Percentiles rank a stretch among this genome's conserved stretches.
Evolutionary conservation across 2,888 invertebrate genomes (phyloP).

Genomic region (Anodontia alba): DNA sequence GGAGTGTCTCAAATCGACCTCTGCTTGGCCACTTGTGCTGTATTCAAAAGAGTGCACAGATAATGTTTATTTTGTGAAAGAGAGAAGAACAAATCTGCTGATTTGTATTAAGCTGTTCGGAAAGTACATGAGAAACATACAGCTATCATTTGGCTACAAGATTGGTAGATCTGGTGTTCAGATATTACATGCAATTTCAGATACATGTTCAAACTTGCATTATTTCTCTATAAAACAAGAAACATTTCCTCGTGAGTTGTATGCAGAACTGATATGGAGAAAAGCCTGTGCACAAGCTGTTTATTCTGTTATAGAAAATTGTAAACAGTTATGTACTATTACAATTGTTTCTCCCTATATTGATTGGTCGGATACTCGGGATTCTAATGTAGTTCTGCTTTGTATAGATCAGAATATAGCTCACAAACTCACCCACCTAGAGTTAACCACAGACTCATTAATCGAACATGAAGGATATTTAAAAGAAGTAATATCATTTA

Average conservation of each 20-base stretch:
- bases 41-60: slow-evolving; percentile 64
- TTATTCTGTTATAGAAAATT: slow-evolving; percentile 51
- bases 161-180: slow-evolving; percentile 61
- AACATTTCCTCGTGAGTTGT: slow-evolving; percentile 26
- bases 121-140: slow-evolving; percentile 60
- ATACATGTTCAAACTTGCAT: slow-evolving; percentile 57
- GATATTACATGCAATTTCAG: slow-evolving; percentile 63
- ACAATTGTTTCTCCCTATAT: slow-evolving; percentile 58
- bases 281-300: slow-evolving; percentile 57
- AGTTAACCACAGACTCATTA: slow-evolving; percentile 60
- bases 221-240: slow-evolving; percentile 55
- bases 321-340: slow-evolving; percentile 45
- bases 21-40: slow-evolving; percentile 62
- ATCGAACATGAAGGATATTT: slow-evolving; percentile 66
- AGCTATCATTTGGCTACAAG: slow-evolving; percentile 60
- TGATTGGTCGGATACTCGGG: slow-evolving; percentile 57
- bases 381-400: slow-evolving; percentile 52
- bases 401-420: slow-evolving; percentile 43
- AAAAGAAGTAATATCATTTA: slow-evolving; percentile 57
- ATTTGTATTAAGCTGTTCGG: slow-evolving; percentile 67
- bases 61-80: slow-evolving; percentile 70
- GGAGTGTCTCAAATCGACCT: slow-evolving; percentile 47
- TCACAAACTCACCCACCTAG: slow-evolving; percentile 60
- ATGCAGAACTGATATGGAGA: slow-evolving; percentile 52
- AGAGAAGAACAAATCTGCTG: slow-evolving; percentile 60